Base-by-base conservation (phyloP, 2,888 invertebrate genomes). In the Platycnemis pennipes region DNA sequence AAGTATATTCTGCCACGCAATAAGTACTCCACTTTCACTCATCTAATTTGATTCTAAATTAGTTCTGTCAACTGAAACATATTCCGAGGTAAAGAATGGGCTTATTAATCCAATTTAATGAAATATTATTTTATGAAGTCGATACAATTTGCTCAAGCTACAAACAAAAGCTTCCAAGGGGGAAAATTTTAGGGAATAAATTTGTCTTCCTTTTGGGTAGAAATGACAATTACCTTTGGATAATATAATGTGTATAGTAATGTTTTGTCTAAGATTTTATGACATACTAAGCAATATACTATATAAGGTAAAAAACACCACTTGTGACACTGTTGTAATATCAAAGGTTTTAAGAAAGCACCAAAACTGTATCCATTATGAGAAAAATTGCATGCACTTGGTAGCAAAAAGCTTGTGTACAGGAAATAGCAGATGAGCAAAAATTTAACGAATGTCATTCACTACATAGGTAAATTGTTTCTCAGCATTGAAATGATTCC, bases 151-250 rank as follows among this genome's bases (percentile, higher is more conserved):
- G 77, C 77, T 77, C 77, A 77, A 63, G 7, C 8, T 63, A 26
- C 22, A 63, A 37, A 77, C 8, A 77, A 77, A 37, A 37, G 77
- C 77, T 77, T 77, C 77, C 77, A 37, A 3, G 3, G 11, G 77
- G 31, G 37, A 11, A 77, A 77, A 16, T 77, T 37, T 77, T 11
- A 31, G 37, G 37, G n/a, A 63, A 8, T n/a, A 63, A 1, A 8
- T 13, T 77, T 77, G 77, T 77, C 77, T 77, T 77, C 77, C 77
- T 77, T 77, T 77, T 77, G 77, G 77, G 26, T 77, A 37, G 77
- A 77, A 77, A 77, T 77, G 37, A 5, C 31, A 77, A 77, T 13
- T 11, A 37, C 13, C 13, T 77, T 31, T 77, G 37, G 16, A 77
- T 37, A 37, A 63, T 37, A 77, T 77, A 37, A 77, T 13, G 63